A percentile compares a stretch with the other conserved stretches of the same genome.
These are phyloP conservation scores for Lagopus leucura DNA, from an alignment of 2,113 vertebrate species.

Conservation along the genomic window DNA sequence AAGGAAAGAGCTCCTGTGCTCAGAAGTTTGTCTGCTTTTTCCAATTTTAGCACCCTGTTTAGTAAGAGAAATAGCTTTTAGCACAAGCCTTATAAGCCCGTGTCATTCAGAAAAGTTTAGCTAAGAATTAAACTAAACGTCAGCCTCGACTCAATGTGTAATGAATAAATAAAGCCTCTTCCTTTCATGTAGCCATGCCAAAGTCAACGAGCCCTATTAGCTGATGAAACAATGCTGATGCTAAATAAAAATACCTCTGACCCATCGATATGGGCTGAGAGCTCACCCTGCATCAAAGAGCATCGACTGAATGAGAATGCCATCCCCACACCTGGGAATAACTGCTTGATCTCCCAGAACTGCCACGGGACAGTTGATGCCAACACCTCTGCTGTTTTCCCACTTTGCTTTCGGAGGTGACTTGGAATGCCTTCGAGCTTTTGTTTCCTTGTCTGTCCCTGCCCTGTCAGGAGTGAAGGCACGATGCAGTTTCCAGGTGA, in stretches of 20 bases:
- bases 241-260: slow-evolving; percentile 62
- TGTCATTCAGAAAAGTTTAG: slow-evolving; percentile 58
- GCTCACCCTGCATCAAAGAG: slow-evolving; percentile 44
- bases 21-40: not conserved
- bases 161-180: slow-evolving; percentile 66
- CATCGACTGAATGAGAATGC: not conserved
- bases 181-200: slow-evolving; percentile 28
- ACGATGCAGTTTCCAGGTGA: slow-evolving; percentile 70
- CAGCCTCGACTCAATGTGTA: slow-evolving; percentile 20
- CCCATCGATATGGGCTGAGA: slow-evolving; percentile 54
- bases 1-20: not conserved
- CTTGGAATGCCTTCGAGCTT: not conserved
- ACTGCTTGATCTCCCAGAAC: not conserved
- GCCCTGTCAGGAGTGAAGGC: slow-evolving; percentile 50
- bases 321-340: not conserved
- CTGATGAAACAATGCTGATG: slow-evolving; percentile 62
- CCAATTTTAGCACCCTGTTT: not conserved
- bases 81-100: slow-evolving; percentile 21
- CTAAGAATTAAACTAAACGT: slow-evolving; percentile 56
- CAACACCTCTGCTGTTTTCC: not conserved
- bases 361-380: not conserved
- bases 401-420: not conserved
- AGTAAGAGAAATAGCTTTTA: not conserved
- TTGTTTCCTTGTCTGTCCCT: slow-evolving; percentile 68
- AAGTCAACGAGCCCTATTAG: slow-evolving; percentile 64